These are phyloP conservation scores for Tragelaphus buxtoni DNA, from an alignment of 2,113 vertebrate species.

Conservation along the genomic window DNA sequence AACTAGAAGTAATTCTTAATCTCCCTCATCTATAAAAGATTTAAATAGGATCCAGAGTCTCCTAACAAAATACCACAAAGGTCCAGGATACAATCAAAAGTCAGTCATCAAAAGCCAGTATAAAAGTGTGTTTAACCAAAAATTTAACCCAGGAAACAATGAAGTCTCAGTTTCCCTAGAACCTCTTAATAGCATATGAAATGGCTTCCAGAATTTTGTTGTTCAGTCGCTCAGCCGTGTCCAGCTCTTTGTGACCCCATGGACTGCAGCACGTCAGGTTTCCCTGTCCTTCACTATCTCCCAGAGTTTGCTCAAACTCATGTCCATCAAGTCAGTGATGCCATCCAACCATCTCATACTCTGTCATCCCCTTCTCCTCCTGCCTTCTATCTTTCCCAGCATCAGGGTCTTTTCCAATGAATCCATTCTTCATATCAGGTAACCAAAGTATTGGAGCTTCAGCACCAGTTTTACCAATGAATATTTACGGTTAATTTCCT, in stretches of 20 bases:
- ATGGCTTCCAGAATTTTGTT: not conserved
- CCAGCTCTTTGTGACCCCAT: not conserved
- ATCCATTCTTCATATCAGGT: rapidly evolving
- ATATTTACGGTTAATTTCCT: not conserved
- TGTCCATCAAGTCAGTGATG: not conserved
- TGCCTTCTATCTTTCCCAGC: not conserved
- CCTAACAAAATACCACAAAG: not conserved
- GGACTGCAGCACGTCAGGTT: not conserved
- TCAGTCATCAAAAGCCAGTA: not conserved
- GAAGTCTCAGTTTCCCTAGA: not conserved
- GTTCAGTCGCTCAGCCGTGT: not conserved
- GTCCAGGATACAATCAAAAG: not conserved
- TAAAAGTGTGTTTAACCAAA: not conserved
- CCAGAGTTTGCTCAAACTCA: not conserved
- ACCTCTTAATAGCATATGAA: not conserved
- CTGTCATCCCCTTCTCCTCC: not conserved
- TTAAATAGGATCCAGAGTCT: not conserved
- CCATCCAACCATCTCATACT: not conserved
- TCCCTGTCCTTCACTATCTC: not conserved
- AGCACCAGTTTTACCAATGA: not conserved
- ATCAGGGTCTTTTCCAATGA: not conserved
- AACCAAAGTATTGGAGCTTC: not conserved
- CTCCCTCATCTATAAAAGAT: not conserved
- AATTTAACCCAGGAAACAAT: not conserved
- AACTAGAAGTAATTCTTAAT: not conserved